Evolutionary conservation across 2,888 invertebrate genomes (phyloP), one percentile per base, ranked within the genome.

Genomic region (Philhelius pedissequus): DNA sequence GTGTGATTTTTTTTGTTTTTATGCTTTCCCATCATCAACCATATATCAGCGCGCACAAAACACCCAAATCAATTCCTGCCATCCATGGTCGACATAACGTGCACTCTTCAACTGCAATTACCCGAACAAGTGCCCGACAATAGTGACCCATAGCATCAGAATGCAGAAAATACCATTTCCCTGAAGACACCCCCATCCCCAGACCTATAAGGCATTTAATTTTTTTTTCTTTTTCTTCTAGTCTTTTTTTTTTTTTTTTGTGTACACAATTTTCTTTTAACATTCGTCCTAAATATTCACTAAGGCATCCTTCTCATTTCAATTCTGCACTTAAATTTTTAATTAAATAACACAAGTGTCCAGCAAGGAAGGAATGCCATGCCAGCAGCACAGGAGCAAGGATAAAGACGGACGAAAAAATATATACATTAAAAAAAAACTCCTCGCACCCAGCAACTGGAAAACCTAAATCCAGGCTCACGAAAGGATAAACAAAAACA

Each of bases 311-410:
- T 54, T 30, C 71, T 76, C 71, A 76, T 84, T 84, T 79, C 79
- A 68, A 84, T 84, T 79, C 68, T 18, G 48, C 75, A 84, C 79
- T 80, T 84, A 79, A 80, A 84, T 80, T 79, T 79, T 84, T 84
- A 84, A 84, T 84, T 84, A 84, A 84, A 84, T 75, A 80, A 79
- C 84, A 52, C 70, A 76, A 79, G 79, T 76, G 84, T 75, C 84
- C 79, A 60, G 66, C 62, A 56, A 30, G 40, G 25, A 58, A 35
- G n/a, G n/a, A n/a, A n/a, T n/a, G n/a, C n/a, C n/a, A n/a, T 45
- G 13, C 27, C 38, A 32, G 3, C 56, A 43, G 43, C 18, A 45
- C 45, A 64, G 62, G 69, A 54, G n/a, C 15, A 74, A 56, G 54
- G 52, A 81, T 69, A 64, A 50, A 50, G 43, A 45, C 27, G 32